Evolutionary conservation across 2,113 vertebrate genomes (phyloP).

Genomic region (Nettapus auritus): DNA sequence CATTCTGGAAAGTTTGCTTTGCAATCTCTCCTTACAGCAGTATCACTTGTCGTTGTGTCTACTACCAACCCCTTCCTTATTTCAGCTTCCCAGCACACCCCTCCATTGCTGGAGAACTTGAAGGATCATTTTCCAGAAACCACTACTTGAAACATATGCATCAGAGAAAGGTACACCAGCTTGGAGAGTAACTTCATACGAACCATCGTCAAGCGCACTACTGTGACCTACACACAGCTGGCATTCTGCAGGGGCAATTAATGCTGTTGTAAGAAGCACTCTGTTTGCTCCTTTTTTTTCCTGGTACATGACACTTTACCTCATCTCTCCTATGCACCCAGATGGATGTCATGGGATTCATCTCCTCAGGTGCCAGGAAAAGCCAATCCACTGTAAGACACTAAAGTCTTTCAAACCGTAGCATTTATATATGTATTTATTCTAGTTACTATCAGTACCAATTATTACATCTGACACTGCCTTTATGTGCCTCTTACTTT

Average conservation of each 20-base stretch:
- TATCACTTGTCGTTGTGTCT: neutral
- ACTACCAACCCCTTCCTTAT: neutral
- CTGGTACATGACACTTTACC: neutral
- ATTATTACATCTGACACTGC: neutral
- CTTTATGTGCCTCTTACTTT: neutral
- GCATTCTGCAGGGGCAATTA: neutral
- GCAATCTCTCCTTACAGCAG: neutral
- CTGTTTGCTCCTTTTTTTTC: neutral
- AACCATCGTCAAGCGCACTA: neutral
- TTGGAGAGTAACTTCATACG: neutral
- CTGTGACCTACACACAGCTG: neutral
- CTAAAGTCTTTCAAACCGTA: neutral
- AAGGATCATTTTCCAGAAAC: neutral
- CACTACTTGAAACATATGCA: neutral
- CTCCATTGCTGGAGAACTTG: neutral
- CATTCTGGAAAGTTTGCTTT: neutral
- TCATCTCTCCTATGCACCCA: neutral
- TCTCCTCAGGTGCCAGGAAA: neutral
- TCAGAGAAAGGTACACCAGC: neutral
- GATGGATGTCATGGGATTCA: neutral
- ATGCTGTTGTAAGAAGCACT: neutral
- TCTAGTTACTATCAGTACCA: neutral
- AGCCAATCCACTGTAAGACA: neutral
- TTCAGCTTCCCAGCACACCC: neutral
- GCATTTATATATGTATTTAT: neutral